Conservation (phyloP, 2,888 invertebrate species). For the Chydorus sphaericus region DNA sequence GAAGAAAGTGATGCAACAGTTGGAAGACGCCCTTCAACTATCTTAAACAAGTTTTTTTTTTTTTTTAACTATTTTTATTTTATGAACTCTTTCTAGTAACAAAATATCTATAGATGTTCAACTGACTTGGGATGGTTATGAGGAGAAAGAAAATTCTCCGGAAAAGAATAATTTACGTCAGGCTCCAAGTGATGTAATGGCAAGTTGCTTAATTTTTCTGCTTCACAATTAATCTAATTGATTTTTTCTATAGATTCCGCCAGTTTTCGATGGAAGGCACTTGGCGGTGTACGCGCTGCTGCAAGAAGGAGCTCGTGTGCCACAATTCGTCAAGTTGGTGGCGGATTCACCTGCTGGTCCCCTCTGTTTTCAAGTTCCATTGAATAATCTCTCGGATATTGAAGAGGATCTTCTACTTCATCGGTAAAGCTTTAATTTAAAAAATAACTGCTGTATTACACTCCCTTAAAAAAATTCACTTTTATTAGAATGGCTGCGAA, state of each 20-base stretch:
- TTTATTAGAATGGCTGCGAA: constrained; percentile 13
- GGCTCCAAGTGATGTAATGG: too few relatives aligned
- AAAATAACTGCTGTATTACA: too few relatives aligned
- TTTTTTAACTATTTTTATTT: background rate
- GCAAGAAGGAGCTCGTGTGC: background rate
- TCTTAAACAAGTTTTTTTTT: constrained; percentile 18
- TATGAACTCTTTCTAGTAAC: too few relatives aligned
- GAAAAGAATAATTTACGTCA: too few relatives aligned
- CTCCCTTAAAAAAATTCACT: too few relatives aligned
- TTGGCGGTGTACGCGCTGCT: constrained; percentile 17
- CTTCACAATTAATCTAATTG: too few relatives aligned
- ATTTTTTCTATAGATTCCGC: constrained; percentile 19
- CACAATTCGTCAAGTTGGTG: constrained; percentile 1
- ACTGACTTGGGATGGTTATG: too few relatives aligned
- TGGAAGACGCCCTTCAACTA: constrained; percentile 23
- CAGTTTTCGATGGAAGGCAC: constrained; percentile 22
- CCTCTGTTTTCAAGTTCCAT: background rate
- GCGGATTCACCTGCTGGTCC: constrained; percentile 15
- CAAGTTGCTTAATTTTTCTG: background rate
- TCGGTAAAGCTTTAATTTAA: background rate
- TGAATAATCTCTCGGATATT: background rate
- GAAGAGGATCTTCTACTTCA: background rate
- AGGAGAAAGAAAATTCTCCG: too few relatives aligned
- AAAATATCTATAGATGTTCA: too few relatives aligned
- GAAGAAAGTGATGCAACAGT: constrained; percentile 22